These are phyloP conservation scores for Oryzias melastigma DNA, from an alignment of 2,113 vertebrate genomes.

Conservation along the genomic window DNA sequence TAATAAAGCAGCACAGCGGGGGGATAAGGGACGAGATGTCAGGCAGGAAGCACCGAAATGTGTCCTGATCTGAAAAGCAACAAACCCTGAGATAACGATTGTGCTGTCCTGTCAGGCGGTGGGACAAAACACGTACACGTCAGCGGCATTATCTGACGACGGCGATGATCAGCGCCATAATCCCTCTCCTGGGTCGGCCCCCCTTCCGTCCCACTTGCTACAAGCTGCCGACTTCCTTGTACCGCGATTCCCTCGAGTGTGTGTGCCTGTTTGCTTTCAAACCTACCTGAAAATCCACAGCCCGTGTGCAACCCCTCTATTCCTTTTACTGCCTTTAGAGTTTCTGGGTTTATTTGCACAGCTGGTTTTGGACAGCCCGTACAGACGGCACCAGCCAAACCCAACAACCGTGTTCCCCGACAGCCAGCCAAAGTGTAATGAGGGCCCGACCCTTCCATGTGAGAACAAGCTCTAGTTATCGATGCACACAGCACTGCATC, in stretches of 20 bases:
- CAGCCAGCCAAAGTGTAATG: constrained; percentile 51
- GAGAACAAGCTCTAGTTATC: constrained; percentile 61
- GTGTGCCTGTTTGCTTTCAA: constrained; percentile 23
- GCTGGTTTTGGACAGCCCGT: constrained; percentile 60
- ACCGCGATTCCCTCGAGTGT: constrained; percentile 12
- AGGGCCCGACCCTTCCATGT: constrained; percentile 60
- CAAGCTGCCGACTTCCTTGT: constrained; percentile 18
- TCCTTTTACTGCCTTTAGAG: constrained; percentile 28
- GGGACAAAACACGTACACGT: constrained; percentile 28
- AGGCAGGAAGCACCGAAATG: constrained; percentile 27
- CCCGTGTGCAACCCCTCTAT: constrained; percentile 29
- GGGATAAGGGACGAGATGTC: constrained; percentile 3
- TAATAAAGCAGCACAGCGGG: constrained; percentile 40
- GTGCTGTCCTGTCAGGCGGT: constrained; percentile 30
- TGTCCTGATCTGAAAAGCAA: constrained; percentile 19
- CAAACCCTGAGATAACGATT: background rate
- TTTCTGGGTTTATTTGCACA: constrained; percentile 68
- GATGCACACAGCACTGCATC: constrained; percentile 36
- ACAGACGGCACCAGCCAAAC: constrained; percentile 56
- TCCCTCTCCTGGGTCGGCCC: background rate
- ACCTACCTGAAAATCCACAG: constrained; percentile 33
- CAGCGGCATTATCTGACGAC: constrained; percentile 42
- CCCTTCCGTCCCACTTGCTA: background rate
- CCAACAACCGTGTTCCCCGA: constrained; percentile 58
- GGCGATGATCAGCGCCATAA: constrained; percentile 32